phyloP scores from a whole-genome alignment of 1,140 invertebrate genomes.

The Papilio polytes region DNA sequence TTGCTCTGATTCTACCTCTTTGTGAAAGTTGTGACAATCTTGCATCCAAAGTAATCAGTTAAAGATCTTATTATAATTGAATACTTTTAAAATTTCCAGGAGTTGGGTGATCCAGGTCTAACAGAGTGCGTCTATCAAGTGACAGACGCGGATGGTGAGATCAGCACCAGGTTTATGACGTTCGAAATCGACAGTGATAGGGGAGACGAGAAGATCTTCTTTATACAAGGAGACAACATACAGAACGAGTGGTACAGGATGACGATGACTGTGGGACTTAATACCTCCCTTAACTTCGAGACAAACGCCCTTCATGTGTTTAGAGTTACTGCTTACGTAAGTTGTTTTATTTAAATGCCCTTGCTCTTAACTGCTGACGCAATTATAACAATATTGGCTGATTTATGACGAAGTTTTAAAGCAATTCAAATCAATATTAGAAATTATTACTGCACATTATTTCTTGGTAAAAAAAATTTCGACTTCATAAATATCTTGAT shows the following conservation, averaged over 20 bases:
- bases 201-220: slow-evolving; percentile 64
- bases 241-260: slow-evolving; percentile 60
- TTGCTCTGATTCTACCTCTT: no score
- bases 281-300: slow-evolving; percentile 63
- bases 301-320: slow-evolving; percentile 75
- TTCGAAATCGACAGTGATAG: slow-evolving; percentile 69
- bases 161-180: slow-evolving; percentile 75
- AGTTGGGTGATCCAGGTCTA: slow-evolving; percentile 66
- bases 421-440: no score
- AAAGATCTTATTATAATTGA: neutral
- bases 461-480: neutral
- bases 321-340: slow-evolving; percentile 71
- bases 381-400: neutral
- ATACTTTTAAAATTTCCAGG: slow-evolving; percentile 53
- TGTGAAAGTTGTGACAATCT: no score
- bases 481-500: no score
- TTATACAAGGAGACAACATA: slow-evolving; percentile 56
- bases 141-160: slow-evolving; percentile 75
- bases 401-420: no score
- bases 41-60: neutral
- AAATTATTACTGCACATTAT: neutral
- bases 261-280: slow-evolving; percentile 65
- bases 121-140: slow-evolving; percentile 78
- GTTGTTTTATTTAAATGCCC: slow-evolving; percentile 42
- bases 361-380: neutral